Conservation (phyloP, 2,888 invertebrate genomes). For the Sphaerophoria taeniata region DNA sequence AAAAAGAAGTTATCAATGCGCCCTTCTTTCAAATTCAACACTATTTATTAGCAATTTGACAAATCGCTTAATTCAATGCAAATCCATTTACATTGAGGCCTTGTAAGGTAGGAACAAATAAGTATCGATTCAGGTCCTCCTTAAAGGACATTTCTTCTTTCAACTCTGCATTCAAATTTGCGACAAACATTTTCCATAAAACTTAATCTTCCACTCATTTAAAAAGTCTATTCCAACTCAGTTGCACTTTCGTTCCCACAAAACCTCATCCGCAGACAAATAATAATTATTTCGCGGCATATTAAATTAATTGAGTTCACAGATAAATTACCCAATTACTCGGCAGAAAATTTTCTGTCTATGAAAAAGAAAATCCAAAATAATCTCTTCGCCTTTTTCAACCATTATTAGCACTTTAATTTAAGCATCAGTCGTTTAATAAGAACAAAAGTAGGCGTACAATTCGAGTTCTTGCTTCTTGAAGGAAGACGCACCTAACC, state of each 20-base stretch:
- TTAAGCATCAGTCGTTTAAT: slow-evolving; percentile 66
- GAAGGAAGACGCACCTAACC: slow-evolving; percentile 24
- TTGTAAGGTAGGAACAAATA: too few species aligned
- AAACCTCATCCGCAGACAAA: slow-evolving; percentile 31
- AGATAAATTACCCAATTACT: slow-evolving; percentile 69
- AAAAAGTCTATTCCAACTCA: too few species aligned
- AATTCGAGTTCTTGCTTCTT: slow-evolving; percentile 28
- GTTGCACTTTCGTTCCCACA: background rate
- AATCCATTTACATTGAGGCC: too few species aligned
- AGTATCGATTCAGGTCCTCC: too few species aligned
- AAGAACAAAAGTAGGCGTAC: slow-evolving; percentile 31
- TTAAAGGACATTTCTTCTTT: too few species aligned
- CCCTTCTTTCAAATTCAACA: too few species aligned
- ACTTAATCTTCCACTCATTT: too few species aligned
- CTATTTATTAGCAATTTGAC: too few species aligned
- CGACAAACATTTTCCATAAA: too few species aligned
- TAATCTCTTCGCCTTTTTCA: slow-evolving; percentile 58
- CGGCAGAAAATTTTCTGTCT: slow-evolving; percentile 17
- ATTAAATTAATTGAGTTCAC: slow-evolving; percentile 72
- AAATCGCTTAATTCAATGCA: too few species aligned
- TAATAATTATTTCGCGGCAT: slow-evolving; percentile 69
- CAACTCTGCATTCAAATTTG: too few species aligned
- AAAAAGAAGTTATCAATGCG: too few species aligned
- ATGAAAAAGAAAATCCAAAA: slow-evolving; percentile 39
- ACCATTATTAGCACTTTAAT: slow-evolving; percentile 72